Base-by-base conservation (phyloP, 2,113 vertebrate species). In the Tympanuchus pallidicinctus region DNA sequence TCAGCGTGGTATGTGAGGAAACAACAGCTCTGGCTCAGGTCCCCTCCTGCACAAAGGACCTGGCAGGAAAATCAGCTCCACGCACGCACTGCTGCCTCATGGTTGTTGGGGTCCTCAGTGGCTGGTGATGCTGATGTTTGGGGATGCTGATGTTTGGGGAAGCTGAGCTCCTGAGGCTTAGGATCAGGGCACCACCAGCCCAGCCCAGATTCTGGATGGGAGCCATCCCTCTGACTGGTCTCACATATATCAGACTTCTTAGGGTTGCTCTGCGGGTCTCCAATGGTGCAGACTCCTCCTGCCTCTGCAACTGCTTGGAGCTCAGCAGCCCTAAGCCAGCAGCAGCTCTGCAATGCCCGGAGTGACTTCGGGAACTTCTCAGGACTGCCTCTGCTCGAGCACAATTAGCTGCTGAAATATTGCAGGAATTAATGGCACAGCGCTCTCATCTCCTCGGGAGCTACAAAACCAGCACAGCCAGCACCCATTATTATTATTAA, bases 371-470 rank as follows among this genome's bases (percentile, higher is more conserved):
- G 60, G 78, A 90, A 88, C 65, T 90, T 80, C 71, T 75, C 70
- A 72, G 79, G 81, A 60, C 84, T 90, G 36, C 60, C 88, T 96
- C 88, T 71, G 69, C 86, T 82, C 20, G 71, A 88, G 89, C 65
- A 75, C 86, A 94, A 92, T 96, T 95, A 96, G 89, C 78, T 90
- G 75, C 60, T 96, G 92, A 97, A 94, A 90, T 96, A 95, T 67
- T 85, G 67, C 89, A 32, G 80, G 94, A 92, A 90, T 97, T 97
- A 96, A 94, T 48, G 69, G 90, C 85, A 81, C 82, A 94, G 65
- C 85, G 72, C 82, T 89, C 83, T 93, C 81, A 56, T 87, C 89
- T 96, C 94, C 87, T 95, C 72, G 22, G 81, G 85, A 94, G 87
- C 89, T 64, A 56, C 47, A 69, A 90, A 91, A 74, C 61, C 32